A percentile compares a stretch with the other conserved stretches of the same genome.
Conservation (phyloP, 2,113 vertebrate genomes). For the Promerops cafer region DNA sequence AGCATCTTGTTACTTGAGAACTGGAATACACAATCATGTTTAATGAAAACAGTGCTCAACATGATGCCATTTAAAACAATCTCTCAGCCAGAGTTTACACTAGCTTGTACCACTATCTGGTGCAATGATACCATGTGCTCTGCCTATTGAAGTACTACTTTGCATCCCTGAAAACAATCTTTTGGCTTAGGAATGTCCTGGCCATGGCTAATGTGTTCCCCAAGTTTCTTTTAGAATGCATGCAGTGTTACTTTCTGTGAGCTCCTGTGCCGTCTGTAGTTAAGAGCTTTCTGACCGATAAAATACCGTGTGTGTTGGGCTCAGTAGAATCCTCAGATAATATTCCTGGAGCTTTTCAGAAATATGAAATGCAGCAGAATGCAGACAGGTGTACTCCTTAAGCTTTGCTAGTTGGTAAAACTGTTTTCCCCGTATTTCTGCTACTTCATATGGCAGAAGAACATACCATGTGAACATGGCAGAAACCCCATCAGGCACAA, state of each 20-base stretch:
- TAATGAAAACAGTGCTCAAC: neutral
- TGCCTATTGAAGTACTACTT: neutral
- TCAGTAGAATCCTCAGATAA: neutral
- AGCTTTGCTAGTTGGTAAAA: neutral
- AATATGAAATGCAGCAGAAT: neutral
- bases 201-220: neutral
- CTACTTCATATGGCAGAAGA: neutral
- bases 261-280: neutral
- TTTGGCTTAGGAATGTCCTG: neutral
- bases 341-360: neutral
- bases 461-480: neutral
- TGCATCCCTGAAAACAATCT: neutral
- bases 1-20: neutral
- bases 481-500: neutral
- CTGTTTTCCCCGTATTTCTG: neutral
- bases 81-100: neutral
- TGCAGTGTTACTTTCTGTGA: neutral
- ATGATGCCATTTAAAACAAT: neutral
- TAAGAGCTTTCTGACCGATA: neutral
- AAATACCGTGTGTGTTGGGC: rapidly evolving
- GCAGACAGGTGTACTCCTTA: neutral
- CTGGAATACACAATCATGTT: neutral
- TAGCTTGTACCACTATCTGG: neutral
- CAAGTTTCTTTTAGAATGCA: neutral
- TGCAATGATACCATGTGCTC: neutral